Percentiles rank a stretch among this genome's conserved stretches.
Evolutionary conservation across 2,888 invertebrate genomes (phyloP).

Genomic region (Pyrocoelia pectoralis): DNA sequence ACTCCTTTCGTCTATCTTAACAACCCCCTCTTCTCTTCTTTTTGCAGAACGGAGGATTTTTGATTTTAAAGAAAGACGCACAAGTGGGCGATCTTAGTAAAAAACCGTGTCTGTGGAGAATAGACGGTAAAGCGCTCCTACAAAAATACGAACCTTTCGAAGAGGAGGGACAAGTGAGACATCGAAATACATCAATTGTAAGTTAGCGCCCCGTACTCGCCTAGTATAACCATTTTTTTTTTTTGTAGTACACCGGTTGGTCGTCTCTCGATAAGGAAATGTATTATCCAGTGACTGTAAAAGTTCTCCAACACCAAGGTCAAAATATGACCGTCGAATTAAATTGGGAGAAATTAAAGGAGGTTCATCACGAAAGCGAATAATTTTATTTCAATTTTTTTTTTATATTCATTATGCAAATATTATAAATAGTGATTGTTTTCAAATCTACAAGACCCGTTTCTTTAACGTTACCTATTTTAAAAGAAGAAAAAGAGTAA

Average conservation of each 20-base stretch:
- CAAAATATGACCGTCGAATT: constrained; percentile 54
- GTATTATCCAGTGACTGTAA: constrained; percentile 55
- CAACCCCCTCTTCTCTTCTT: too few relatives aligned
- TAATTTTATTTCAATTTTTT: constrained; percentile 38
- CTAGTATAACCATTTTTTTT: constrained; percentile 10
- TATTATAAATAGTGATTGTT: background rate
- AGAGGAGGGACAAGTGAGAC: constrained; percentile 53
- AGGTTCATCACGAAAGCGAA: constrained; percentile 53
- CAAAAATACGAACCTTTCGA: constrained; percentile 61
- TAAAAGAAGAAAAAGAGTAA: too few relatives aligned
- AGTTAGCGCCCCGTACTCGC: constrained; percentile 38
- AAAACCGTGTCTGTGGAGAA: constrained; percentile 58
- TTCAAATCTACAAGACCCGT: background rate
- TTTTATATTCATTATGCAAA: background rate
- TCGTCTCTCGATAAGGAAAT: constrained; percentile 56
- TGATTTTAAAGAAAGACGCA: constrained; percentile 57
- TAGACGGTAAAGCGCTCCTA: constrained; percentile 60
- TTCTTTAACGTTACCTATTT: background rate
- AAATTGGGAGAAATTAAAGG: constrained; percentile 56
- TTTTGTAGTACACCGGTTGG: constrained; percentile 58
- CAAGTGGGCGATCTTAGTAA: constrained; percentile 53
- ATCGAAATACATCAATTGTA: constrained; percentile 58
- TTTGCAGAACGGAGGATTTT: constrained; percentile 56
- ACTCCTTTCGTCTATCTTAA: too few relatives aligned
- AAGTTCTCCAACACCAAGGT: constrained; percentile 51